Conservation (phyloP, 2,888 invertebrate species). For the Achlya flavicornis region DNA sequence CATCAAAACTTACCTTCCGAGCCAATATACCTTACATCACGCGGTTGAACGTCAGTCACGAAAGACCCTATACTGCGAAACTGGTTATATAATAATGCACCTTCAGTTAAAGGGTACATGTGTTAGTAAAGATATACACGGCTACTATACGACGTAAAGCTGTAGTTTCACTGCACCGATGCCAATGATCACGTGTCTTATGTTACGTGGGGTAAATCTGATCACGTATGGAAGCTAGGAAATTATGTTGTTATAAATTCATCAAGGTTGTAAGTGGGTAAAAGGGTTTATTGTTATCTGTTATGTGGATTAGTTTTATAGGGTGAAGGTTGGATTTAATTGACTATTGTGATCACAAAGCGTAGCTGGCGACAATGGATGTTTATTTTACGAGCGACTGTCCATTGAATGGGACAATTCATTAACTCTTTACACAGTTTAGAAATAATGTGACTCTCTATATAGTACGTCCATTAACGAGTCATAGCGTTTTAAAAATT, state of each 20-base stretch:
- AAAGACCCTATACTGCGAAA: slow-evolving; percentile 32
- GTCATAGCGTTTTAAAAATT: neutral
- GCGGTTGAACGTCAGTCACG: slow-evolving; percentile 24
- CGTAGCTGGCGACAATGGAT: slow-evolving; percentile 8
- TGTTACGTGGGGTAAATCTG: slow-evolving; percentile 61
- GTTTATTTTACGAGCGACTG: slow-evolving; percentile 6
- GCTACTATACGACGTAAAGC: slow-evolving; percentile 9
- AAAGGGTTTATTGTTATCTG: slow-evolving; percentile 21
- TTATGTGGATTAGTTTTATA: slow-evolving; percentile 22
- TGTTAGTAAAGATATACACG: slow-evolving; percentile 13
- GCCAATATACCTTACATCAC: slow-evolving; percentile 71
- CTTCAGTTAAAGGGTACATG: slow-evolving; percentile 28
- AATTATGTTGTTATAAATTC: slow-evolving; percentile 40
- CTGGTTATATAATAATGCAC: slow-evolving; percentile 30
- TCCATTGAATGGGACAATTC: neutral
- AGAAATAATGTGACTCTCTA: neutral
- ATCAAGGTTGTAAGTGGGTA: slow-evolving; percentile 23
- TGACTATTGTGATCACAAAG: slow-evolving; percentile 7
- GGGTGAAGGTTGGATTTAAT: slow-evolving; percentile 12
- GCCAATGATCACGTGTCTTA: slow-evolving; percentile 62
- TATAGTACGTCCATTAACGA: neutral
- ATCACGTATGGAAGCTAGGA: slow-evolving; percentile 49
- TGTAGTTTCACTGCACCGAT: slow-evolving; percentile 45
- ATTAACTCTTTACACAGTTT: neutral
- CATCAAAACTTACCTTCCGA: slow-evolving; percentile 73